Percentiles rank a stretch among this genome's conserved stretches.
phyloP scores from a whole-genome alignment of 2,888 invertebrate genomes.

The Aspidiotus destructor region DNA sequence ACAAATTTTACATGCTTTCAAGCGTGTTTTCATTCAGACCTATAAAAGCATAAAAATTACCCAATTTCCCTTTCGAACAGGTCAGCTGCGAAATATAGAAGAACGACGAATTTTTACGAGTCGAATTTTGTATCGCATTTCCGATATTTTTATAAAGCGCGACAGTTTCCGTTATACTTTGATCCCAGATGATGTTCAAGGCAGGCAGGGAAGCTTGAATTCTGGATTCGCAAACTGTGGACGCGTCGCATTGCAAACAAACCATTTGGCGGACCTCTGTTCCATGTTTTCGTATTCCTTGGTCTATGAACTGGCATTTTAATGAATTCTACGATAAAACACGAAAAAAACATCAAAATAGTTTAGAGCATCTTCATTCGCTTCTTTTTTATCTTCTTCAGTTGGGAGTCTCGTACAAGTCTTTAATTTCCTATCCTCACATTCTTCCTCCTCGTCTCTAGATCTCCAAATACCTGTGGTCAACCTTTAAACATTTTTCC shows the following conservation, averaged over 20 bases:
- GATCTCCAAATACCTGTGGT: no score
- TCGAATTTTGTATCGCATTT: conserved; percentile 10
- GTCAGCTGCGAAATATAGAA: conserved; percentile 10
- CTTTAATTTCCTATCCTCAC: no score
- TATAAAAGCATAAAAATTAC: neutral
- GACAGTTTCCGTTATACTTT: conserved; percentile 26
- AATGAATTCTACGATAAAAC: neutral
- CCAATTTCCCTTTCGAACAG: neutral
- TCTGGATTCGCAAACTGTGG: conserved; percentile 32
- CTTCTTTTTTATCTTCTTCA: no score
- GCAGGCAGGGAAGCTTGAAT: conserved; percentile 6
- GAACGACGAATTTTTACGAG: conserved; percentile 8
- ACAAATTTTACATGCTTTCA: neutral
- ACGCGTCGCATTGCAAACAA: conserved; percentile 34
- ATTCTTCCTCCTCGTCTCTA: no score
- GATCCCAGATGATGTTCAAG: conserved; percentile 32
- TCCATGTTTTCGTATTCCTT: conserved; percentile 22
- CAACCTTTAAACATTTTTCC: no score
- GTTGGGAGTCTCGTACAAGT: no score
- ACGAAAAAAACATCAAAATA: neutral
- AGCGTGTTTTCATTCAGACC: neutral
- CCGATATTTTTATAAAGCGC: conserved; percentile 19
- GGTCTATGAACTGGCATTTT: conserved; percentile 12
- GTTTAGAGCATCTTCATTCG: neutral
- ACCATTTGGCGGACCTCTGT: conserved; percentile 29